Percentiles rank a stretch among this genome's conserved stretches.
These are phyloP conservation scores for Percopsis omiscomaycus DNA, from an alignment of 2,797 vertebrate genomes.

Conservation along the genomic window DNA sequence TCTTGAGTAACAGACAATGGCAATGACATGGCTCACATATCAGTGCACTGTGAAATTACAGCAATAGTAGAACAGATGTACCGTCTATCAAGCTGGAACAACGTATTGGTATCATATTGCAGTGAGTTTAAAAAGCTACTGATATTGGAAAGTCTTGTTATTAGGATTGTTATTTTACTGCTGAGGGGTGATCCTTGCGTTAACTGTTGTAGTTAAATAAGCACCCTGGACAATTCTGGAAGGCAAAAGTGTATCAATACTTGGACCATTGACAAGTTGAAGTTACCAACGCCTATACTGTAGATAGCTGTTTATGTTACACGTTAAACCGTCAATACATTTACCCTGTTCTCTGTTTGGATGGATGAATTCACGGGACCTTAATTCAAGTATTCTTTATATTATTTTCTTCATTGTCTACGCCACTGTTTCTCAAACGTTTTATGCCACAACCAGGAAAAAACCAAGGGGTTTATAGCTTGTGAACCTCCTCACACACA, in stretches of 20 bases:
- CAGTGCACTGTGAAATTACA: constrained; percentile 45
- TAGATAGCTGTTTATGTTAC: too few species aligned
- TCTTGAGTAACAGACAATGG: constrained; percentile 50
- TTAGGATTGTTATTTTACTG: constrained; percentile 8
- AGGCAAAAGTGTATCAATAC: constrained; percentile 7
- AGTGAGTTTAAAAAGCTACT: constrained; percentile 21
- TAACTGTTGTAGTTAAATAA: constrained; percentile 1
- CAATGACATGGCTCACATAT: constrained; percentile 52
- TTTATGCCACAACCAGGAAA: too few species aligned
- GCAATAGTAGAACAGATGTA: constrained; percentile 37
- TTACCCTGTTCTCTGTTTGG: too few species aligned
- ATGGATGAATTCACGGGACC: too few species aligned
- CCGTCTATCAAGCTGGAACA: constrained; percentile 44
- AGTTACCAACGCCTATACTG: too few species aligned
- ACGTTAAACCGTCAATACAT: too few species aligned
- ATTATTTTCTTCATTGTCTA: too few species aligned
- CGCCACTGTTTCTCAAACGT: too few species aligned
- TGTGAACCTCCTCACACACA: too few species aligned
- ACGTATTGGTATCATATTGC: constrained; percentile 23
- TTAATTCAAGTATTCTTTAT: too few species aligned
- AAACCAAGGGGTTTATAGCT: too few species aligned
- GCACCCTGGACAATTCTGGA: constrained; percentile 14
- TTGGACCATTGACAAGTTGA: too few species aligned
- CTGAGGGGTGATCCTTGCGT: constrained; percentile 30
- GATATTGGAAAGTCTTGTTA: neutral